Evolutionary conservation across 1,140 invertebrate species (phyloP).

Genomic region (Diorhabda carinulata): DNA sequence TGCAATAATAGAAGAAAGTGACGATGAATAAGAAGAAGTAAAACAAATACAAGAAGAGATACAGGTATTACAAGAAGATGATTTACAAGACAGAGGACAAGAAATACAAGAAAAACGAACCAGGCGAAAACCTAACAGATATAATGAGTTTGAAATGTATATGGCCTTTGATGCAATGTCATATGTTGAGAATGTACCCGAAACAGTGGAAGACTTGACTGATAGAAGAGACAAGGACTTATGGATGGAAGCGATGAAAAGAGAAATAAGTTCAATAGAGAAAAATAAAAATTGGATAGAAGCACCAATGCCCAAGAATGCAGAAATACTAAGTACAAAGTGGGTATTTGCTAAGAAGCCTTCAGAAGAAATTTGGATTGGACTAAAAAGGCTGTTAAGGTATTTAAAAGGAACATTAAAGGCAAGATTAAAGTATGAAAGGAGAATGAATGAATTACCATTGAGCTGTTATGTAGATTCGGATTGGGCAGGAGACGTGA

Average conservation of each 20-base stretch:
- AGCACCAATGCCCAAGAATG: constrained; percentile 31
- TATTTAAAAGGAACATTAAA: too few species aligned
- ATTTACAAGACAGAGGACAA: not conserved
- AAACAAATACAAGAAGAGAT: not conserved
- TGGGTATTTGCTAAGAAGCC: constrained; percentile 44
- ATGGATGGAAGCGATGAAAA: constrained; percentile 44
- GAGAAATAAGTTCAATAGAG: too few species aligned
- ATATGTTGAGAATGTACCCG: constrained; percentile 23
- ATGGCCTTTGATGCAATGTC: constrained; percentile 22
- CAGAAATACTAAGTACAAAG: constrained; percentile 39
- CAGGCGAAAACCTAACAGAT: not conserved
- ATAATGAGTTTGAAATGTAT: constrained; percentile 24
- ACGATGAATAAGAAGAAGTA: not conserved
- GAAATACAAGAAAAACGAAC: too few species aligned
- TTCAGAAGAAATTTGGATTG: not conserved
- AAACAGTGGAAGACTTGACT: not conserved
- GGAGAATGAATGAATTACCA: too few species aligned
- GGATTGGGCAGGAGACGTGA: too few species aligned
- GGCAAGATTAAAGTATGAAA: too few species aligned
- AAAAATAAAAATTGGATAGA: constrained; percentile 45
- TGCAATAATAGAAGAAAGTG: not conserved
- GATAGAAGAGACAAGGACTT: constrained; percentile 27
- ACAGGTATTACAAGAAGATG: not conserved
- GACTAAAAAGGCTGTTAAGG: too few species aligned
- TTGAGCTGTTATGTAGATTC: too few species aligned